These are phyloP conservation scores for Phaenicophaeus curvirostris DNA, from an alignment of 2,797 vertebrate species.

Conservation along the genomic window DNA sequence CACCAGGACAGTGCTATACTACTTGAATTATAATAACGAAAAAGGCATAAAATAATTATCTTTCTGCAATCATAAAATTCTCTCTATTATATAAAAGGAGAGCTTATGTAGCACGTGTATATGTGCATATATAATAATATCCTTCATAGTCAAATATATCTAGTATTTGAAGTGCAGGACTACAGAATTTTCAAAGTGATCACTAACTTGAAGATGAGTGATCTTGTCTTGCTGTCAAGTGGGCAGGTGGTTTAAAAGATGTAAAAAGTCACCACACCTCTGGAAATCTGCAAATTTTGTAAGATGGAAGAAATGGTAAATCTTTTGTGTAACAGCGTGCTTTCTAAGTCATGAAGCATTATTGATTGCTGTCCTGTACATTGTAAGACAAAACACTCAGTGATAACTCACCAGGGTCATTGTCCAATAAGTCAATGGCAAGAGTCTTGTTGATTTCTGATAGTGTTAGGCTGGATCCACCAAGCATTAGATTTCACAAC, in stretches of 20 bases:
- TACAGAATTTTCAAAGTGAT: rapidly evolving
- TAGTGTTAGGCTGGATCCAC: not conserved
- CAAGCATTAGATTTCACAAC: not conserved
- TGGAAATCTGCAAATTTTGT: not conserved
- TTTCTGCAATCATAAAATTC: not conserved
- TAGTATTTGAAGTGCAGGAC: not conserved
- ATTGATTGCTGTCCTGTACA: constrained; percentile 8
- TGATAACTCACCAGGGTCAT: constrained; percentile 12
- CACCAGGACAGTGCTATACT: not conserved
- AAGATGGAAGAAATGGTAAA: not conserved
- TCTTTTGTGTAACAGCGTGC: constrained; percentile 1
- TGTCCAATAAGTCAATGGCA: constrained; percentile 40
- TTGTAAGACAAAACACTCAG: not conserved
- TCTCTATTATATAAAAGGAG: not conserved
- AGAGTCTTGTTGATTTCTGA: not conserved
- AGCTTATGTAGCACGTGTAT: not conserved
- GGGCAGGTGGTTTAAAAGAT: not conserved
- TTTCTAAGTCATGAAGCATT: constrained; percentile 18
- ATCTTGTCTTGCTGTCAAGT: not conserved
- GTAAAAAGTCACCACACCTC: not conserved
- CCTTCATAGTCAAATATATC: not conserved
- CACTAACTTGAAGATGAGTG: not conserved
- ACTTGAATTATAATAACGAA: not conserved
- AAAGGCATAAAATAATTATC: not conserved
- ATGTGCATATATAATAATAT: not conserved